These are phyloP conservation scores for Bombylius major DNA, from an alignment of 2,888 invertebrate species.

Conservation along the genomic window DNA sequence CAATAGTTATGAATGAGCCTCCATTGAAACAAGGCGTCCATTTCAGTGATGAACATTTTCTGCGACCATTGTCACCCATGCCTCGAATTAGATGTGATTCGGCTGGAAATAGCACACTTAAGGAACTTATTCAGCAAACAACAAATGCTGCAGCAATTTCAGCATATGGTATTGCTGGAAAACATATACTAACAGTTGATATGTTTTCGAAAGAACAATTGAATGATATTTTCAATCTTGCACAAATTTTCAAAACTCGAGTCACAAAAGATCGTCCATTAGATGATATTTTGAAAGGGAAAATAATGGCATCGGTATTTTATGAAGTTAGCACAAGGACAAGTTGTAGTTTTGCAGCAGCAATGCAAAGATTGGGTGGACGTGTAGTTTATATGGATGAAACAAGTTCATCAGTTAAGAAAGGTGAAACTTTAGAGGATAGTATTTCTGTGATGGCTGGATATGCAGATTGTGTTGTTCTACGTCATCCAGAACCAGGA, in stretches of 20 bases:
- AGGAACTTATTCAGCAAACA: conserved; percentile 37
- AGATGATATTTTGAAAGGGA: conserved; percentile 79
- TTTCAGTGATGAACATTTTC: conserved; percentile 42
- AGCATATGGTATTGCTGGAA: conserved; percentile 45
- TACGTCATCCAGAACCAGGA: conserved; percentile 87
- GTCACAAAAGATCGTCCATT: conserved; percentile 72
- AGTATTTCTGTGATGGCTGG: conserved; percentile 78
- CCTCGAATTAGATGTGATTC: conserved; percentile 46
- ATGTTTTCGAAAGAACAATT: conserved; percentile 79
- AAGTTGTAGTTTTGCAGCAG: conserved; percentile 88
- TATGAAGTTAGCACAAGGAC: conserved; percentile 97
- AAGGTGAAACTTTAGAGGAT: conserved; percentile 91
- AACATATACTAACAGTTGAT: conserved; percentile 74
- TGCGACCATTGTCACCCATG: conserved; percentile 42
- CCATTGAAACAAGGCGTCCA: conserved; percentile 42
- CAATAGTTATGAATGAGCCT: conserved; percentile 38
- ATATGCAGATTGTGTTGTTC: conserved; percentile 85
- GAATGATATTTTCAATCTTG: conserved; percentile 88
- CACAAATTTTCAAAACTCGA: conserved; percentile 71
- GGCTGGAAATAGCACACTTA: conserved; percentile 39
- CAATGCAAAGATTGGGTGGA: conserved; percentile 94
- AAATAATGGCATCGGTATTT: conserved; percentile 91
- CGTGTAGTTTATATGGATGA: conserved; percentile 83
- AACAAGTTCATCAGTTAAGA: conserved; percentile 82
- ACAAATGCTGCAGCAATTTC: conserved; percentile 26